Conservation (phyloP, 1,140 invertebrate genomes). For the Brevipalpus yothersi region DNA sequence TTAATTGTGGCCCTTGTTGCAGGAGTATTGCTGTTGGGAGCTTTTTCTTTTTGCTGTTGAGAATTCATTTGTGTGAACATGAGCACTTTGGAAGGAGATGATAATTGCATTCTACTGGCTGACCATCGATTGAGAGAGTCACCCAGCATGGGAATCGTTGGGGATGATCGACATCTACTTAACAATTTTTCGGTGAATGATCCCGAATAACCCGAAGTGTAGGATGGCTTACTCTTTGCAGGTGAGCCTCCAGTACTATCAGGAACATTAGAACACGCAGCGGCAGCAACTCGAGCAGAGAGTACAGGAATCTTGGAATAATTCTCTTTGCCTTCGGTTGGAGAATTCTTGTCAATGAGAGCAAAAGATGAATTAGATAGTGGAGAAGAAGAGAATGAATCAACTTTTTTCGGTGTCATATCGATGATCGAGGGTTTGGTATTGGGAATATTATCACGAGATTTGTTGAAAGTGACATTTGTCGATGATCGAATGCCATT, state of each 20-base stretch:
- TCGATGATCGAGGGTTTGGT: too few species aligned
- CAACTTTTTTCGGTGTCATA: too few species aligned
- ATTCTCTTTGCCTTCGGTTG: not conserved
- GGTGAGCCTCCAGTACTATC: not conserved
- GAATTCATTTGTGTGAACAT: not conserved
- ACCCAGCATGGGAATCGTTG: not conserved
- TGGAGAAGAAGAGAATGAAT: too few species aligned
- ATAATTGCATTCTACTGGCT: not conserved
- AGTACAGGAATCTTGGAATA: constrained; percentile 3
- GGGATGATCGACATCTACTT: not conserved
- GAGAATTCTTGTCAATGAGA: not conserved
- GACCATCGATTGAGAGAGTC: not conserved
- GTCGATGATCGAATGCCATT: too few species aligned
- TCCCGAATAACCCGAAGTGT: not conserved
- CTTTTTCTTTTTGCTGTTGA: too few species aligned
- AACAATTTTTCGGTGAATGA: constrained; percentile 1
- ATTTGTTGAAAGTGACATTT: too few species aligned
- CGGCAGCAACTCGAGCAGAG: not conserved
- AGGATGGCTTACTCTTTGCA: not conserved
- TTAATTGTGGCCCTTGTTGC: too few species aligned
- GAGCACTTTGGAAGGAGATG: not conserved
- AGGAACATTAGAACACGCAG: not conserved
- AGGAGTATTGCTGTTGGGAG: too few species aligned
- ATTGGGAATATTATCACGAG: too few species aligned
- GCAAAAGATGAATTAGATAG: not conserved